Percentiles rank a stretch among this genome's conserved stretches.
Conservation (phyloP, 2,797 vertebrate genomes). For the Fistularia commersonii region DNA sequence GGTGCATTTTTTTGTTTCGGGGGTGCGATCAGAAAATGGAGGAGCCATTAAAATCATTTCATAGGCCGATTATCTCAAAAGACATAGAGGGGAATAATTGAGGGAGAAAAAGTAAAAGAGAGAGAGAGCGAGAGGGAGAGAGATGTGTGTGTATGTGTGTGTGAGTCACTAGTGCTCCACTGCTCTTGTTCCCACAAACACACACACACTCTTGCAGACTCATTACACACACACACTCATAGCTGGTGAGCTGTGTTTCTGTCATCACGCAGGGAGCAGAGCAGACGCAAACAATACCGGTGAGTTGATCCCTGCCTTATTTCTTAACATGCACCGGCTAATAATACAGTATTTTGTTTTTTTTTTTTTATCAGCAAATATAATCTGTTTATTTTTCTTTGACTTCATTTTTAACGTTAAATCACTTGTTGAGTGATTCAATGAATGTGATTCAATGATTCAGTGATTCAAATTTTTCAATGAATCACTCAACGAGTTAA, state of each 20-base stretch:
- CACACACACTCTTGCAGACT: slow-evolving; percentile 15
- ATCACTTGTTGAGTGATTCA: too few relatives aligned
- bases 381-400: too few relatives aligned
- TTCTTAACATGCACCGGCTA: slow-evolving; percentile 2
- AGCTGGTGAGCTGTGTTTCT: slow-evolving; percentile 26
- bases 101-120: slow-evolving; percentile 5
- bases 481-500: too few relatives aligned
- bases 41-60: slow-evolving; percentile 37
- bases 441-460: too few relatives aligned
- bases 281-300: slow-evolving; percentile 24
- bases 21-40: slow-evolving; percentile 20
- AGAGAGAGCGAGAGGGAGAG: slow-evolving; percentile 12
- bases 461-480: too few relatives aligned
- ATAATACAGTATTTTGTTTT: too few relatives aligned
- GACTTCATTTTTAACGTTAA: too few relatives aligned
- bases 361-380: too few relatives aligned
- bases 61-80: slow-evolving; percentile 28
- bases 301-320: slow-evolving; percentile 35
- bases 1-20: slow-evolving; percentile 5
- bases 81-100: slow-evolving; percentile 27
- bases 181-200: slow-evolving; percentile 4
- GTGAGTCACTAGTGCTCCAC: slow-evolving; percentile 18
- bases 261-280: slow-evolving; percentile 27
- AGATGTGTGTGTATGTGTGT: neutral
- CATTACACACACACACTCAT: slow-evolving; percentile 10